Conservation (phyloP, 1,140 invertebrate species). For the Portunus trituberculatus region DNA sequence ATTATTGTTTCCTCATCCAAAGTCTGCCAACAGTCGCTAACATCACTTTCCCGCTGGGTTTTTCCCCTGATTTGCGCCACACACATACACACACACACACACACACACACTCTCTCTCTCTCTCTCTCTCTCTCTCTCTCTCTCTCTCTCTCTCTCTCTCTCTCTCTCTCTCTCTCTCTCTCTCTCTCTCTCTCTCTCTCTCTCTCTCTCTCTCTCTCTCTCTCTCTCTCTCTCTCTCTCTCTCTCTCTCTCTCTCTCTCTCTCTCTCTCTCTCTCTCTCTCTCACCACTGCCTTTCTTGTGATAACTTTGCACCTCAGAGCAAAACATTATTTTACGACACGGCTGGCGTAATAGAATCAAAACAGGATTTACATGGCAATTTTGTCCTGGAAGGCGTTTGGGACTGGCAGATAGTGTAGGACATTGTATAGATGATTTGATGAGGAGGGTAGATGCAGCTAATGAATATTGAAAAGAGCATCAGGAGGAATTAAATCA, state of each 20-base stretch:
- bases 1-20: no score
- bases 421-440: slow-evolving; percentile 75
- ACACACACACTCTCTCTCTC: no score
- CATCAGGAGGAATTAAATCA: slow-evolving; percentile 68
- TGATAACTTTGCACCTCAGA: slow-evolving; percentile 73
- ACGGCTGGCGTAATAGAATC: slow-evolving; percentile 73
- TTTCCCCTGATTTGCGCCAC: no score
- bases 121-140: slow-evolving; percentile 27
- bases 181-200: slow-evolving; percentile 28
- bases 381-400: slow-evolving; percentile 73
- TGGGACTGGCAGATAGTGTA: slow-evolving; percentile 71
- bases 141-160: slow-evolving; percentile 47
- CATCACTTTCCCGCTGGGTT: no score
- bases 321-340: slow-evolving; percentile 75
- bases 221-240: slow-evolving; percentile 43
- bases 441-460: slow-evolving; percentile 71
- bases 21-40: no score
- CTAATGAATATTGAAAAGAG: slow-evolving; percentile 72
- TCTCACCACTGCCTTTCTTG: slow-evolving; percentile 37
- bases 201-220: slow-evolving; percentile 44
- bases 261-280: slow-evolving; percentile 23
- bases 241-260: slow-evolving; percentile 41
- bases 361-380: slow-evolving; percentile 75
- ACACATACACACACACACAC: no score
- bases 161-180: neutral